Evolutionary conservation across 2,113 vertebrate species (phyloP).

Genomic region (Ailurus styani): DNA sequence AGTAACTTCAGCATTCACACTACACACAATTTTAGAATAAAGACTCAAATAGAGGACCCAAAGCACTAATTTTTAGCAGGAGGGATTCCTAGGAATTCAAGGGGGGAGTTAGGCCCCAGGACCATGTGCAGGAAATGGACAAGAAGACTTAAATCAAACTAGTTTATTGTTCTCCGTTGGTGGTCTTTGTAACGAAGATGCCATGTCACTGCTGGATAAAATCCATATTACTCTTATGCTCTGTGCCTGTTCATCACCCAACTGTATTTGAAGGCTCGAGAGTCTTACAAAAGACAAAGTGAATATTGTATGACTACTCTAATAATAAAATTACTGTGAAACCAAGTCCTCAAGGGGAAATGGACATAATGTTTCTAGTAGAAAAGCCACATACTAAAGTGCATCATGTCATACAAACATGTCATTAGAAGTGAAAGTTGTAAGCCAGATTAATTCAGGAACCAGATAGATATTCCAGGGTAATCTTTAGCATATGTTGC

Average conservation of each 20-base stretch:
- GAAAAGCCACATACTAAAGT: slow-evolving; percentile 76
- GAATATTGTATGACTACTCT: slow-evolving; percentile 60
- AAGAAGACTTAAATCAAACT: slow-evolving; percentile 52
- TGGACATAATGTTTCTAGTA: slow-evolving; percentile 62
- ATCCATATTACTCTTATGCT: not conserved
- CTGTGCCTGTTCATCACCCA: slow-evolving; percentile 50
- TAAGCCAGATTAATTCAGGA: slow-evolving; percentile 63
- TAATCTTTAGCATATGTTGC: slow-evolving; percentile 63
- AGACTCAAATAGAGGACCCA: not conserved
- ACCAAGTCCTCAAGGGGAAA: slow-evolving; percentile 68
- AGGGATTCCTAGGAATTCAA: not conserved
- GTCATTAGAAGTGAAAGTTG: slow-evolving; percentile 66
- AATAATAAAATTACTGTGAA: slow-evolving; percentile 74
- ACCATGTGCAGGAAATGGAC: not conserved
- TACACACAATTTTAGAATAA: not conserved
- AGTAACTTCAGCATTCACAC: not conserved
- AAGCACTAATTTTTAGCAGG: not conserved
- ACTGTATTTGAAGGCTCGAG: slow-evolving; percentile 43
- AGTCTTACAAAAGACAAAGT: slow-evolving; percentile 64
- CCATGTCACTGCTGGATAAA: slow-evolving; percentile 40
- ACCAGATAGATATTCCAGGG: slow-evolving; percentile 54
- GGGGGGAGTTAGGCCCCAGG: not conserved
- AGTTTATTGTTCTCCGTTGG: slow-evolving; percentile 18
- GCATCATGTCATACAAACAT: slow-evolving; percentile 75
- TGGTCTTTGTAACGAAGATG: slow-evolving; percentile 39